Evolutionary conservation across 1,140 invertebrate species (phyloP), one percentile per base, ranked within the genome.

Genomic region (Drosophila aff.): DNA sequence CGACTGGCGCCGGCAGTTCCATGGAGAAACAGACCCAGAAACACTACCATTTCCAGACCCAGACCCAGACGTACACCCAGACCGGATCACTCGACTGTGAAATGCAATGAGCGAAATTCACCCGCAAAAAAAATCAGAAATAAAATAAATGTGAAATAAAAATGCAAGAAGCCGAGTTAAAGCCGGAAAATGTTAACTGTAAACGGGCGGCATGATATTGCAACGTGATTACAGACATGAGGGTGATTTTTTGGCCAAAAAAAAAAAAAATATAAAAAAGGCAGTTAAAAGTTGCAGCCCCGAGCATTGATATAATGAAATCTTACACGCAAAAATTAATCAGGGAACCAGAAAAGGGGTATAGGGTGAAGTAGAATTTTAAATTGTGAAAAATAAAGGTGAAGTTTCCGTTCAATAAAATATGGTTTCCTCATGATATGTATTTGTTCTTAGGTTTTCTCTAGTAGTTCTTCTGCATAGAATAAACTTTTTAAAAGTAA

Each of bases 1-100:
- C 60, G 41, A 61, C 23, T 60, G 76, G 81, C 81, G 81, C 76
- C 76, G 81, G 50, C 16, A 40, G 7, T 66, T 38, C 16, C 38
- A 28, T 71, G 47, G 62, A 55, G 67, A 53, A 69, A 71, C 63
- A 71, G 67, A 69, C 36, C 36, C 66, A 69, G 46, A 61, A 44
- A 61, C 31, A 65, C 31, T 23, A 33, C 28, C 18, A 65, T 43
- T 69, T 63, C 41, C 72, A 68, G 62, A 67, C 62, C 58, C 65
- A 64, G 65, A 68, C 52, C 47, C 53, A 59, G 49, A 71, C 50
- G 43, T 55, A 71, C 28, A 73, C 28, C 74, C 75, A 68, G 75
- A 77, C 75, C 74, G 77, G 80, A 83, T 89, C 83, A 89, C 80
- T 79, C 43, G 80, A 89, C 84, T 86, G 83, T 87, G 76, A 86